Evolutionary conservation across 2,113 vertebrate genomes (phyloP).

Genomic region (Sakesphorus luctuosus): DNA sequence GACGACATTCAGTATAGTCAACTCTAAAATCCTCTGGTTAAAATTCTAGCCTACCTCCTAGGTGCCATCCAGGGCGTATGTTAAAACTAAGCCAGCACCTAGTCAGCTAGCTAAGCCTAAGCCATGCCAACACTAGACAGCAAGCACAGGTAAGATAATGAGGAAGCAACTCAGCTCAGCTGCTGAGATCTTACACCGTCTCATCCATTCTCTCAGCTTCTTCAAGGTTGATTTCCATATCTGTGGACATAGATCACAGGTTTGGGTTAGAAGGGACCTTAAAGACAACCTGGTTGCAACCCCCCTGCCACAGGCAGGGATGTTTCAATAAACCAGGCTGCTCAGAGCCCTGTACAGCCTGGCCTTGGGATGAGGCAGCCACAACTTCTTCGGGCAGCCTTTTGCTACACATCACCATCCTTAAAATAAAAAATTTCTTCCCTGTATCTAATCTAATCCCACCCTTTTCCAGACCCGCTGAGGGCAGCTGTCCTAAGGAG

Average conservation of each 20-base stretch:
- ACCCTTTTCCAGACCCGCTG: background rate
- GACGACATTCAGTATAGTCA: background rate
- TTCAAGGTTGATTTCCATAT: background rate
- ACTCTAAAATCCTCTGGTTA: background rate
- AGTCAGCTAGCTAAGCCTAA: background rate
- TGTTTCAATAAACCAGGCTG: background rate
- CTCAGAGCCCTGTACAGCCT: background rate
- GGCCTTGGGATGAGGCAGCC: accelerated
- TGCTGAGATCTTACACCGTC: background rate
- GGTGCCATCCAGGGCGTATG: background rate
- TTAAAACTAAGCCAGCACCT: background rate
- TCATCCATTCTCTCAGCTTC: background rate
- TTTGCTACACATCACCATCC: background rate
- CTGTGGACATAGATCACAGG: accelerated
- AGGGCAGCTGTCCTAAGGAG: background rate
- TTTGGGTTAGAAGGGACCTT: background rate
- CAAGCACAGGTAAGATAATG: background rate
- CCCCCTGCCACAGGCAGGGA: background rate
- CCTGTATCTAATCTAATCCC: background rate
- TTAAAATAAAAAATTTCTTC: background rate
- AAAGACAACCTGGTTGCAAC: background rate
- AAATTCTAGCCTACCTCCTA: background rate
- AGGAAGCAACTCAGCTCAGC: background rate
- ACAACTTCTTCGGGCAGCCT: background rate
- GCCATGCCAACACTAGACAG: accelerated